Percentiles rank a stretch among this genome's conserved stretches.
Conservation (phyloP, 2,113 vertebrate species). For the Eonycteris spelaea region DNA sequence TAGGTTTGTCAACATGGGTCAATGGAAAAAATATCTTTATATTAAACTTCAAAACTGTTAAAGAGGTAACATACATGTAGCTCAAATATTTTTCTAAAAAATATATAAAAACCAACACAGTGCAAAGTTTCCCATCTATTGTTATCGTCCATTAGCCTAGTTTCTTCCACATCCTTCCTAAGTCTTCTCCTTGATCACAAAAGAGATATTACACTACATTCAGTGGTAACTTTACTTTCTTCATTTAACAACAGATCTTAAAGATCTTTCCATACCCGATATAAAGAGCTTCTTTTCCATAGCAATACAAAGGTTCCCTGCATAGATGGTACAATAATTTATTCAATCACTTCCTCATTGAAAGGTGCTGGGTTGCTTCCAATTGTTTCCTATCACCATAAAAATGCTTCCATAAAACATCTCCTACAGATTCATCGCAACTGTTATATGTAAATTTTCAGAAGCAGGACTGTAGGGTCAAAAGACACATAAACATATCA, state of each 20-base stretch:
- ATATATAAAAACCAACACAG: background rate
- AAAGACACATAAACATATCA: background rate
- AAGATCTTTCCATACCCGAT: background rate
- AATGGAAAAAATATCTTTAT: background rate
- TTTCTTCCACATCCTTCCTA: background rate
- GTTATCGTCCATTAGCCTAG: background rate
- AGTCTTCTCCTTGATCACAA: background rate
- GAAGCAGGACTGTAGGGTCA: background rate
- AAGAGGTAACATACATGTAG: background rate
- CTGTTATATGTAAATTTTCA: background rate
- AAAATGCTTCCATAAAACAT: background rate
- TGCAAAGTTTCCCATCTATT: background rate
- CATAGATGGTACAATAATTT: background rate
- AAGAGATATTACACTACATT: background rate
- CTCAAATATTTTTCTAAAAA: background rate
- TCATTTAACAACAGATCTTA: conserved; percentile 3
- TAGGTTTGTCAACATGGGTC: background rate
- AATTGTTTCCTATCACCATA: background rate
- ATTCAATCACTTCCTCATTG: background rate
- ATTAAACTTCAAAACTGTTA: background rate
- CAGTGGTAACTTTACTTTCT: background rate
- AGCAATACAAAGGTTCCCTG: background rate
- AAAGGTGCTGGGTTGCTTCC: background rate
- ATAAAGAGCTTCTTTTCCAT: background rate
- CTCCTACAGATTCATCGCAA: background rate